These are phyloP conservation scores for Lethenteron camtschaticum DNA, from an alignment of 2,113 vertebrate species.

Conservation along the genomic window DNA sequence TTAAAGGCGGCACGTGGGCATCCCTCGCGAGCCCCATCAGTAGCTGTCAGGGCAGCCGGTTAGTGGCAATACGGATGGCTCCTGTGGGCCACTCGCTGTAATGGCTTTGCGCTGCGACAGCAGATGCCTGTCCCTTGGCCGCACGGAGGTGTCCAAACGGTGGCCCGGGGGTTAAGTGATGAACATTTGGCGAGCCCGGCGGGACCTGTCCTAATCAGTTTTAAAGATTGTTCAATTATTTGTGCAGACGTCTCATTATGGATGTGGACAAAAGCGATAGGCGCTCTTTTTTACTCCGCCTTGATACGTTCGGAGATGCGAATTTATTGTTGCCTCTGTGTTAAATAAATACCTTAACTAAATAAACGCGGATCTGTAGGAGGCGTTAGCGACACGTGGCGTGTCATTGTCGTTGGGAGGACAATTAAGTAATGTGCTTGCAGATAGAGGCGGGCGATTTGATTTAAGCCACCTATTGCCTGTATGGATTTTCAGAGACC, in stretches of 20 bases:
- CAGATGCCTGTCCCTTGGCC: neutral
- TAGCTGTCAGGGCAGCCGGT: neutral
- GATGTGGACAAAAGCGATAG: neutral
- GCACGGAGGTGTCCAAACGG: neutral
- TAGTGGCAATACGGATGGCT: conserved; percentile 1
- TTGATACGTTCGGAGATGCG: too few species aligned
- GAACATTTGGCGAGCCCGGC: neutral
- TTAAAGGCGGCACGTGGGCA: too few species aligned
- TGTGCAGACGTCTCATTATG: neutral
- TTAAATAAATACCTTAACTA: too few species aligned
- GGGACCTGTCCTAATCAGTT: conserved; percentile 2
- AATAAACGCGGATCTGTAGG: too few species aligned
- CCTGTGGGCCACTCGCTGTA: neutral
- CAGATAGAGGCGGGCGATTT: too few species aligned
- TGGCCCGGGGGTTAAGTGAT: neutral
- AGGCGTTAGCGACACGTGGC: too few species aligned
- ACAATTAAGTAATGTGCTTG: too few species aligned
- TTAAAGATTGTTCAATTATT: neutral
- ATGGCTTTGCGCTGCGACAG: neutral
- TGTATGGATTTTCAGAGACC: too few species aligned
- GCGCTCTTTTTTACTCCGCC: neutral
- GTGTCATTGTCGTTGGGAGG: too few species aligned
- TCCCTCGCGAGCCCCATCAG: neutral
- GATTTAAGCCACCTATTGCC: too few species aligned
- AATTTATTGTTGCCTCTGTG: too few species aligned